Evolutionary conservation across 2,797 vertebrate species (phyloP), one percentile per base, ranked within the genome.

Genomic region (Molossus molossus): DNA sequence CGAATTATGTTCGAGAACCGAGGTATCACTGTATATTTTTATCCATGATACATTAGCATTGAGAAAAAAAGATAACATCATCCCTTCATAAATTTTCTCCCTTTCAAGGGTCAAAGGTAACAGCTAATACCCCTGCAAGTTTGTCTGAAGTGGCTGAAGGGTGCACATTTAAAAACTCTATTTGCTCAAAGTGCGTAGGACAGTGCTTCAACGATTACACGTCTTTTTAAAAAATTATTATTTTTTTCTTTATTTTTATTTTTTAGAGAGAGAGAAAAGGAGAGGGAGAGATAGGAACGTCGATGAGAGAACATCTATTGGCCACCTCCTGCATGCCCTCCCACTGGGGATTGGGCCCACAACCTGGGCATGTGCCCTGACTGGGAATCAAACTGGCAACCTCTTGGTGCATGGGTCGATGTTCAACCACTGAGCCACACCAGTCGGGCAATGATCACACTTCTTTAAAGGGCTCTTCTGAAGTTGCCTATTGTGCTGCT

Each of bases 31-130:
- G n/a, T 17, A 45, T 79, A 87, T 90, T 94, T 94, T 88, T 70
- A 92, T 79, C 37, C 53, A 53, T 82, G 20, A 7, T 76, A 50
- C 84, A 40, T 27, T 40, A 58, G 4, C 29, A 37, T 69, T 90
- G 20, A 73, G 53, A 57, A 58, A 18, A 65, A 90, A 72, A 45
- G 57, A 25, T 48, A 12, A 17, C 86, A 23, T 67, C 23, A 45
- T 2, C n/a, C 37, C 76, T 89, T 92, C 45, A 27, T 29, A 89
- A 82, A 82, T 81, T 37, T 81, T 3, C 27, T 57, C 73, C 55
- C 86, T 75, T 62, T 79, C 20, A 87, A 83, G 40, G 55, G 60
- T 62, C 40, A 92, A 90, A 87, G 23, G 9, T n/a, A 60, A 70
- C 29, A 86, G 40, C 45, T 93, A 48, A 90, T 73, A 65, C 45